Base-by-base conservation (phyloP, 2,888 invertebrate genomes). In the Pogonocherus hispidulus region DNA sequence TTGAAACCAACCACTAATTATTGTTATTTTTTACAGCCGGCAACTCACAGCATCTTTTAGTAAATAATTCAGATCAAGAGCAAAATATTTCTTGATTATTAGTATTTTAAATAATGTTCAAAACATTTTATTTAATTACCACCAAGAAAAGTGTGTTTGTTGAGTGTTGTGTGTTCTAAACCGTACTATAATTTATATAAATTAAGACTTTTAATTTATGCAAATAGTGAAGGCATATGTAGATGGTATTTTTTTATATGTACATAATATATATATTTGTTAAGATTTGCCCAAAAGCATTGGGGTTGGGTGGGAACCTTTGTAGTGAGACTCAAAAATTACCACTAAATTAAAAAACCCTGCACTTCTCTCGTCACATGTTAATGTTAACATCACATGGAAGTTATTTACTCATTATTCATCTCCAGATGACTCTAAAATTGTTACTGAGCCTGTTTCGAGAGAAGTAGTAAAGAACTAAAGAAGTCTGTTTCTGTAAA, bases 1-100 rank as follows among this genome's bases (percentile, higher is more conserved):
- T n/a, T 32, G 9, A 32, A 1, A 27, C 27, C 8, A 11, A 32
- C 32, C 11, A 32, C 32, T 32, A 32, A 32, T 32, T 19, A 59
- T 60, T 59, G 14, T 56, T 71, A 57, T 70, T 71, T 67, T 60
- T 71, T 68, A 57, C 76, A 78, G 63, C 79, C 63, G 77, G 75
- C 41, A 79, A 78, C 57, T 71, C 77, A 16, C 72, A 74, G 66
- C 74, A 74, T 47, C 73, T 79, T 16, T 70, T 79, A 66, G 71
- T 76, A 37, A 77, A 77, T 35, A 67, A 66, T 54, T 60, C 66
- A n/a, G 75, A 73, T 41, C 75, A 69, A 16, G 76, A 77, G 20
- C 67, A 67, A 44, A 75, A 63, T 60, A 69, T 70, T 69, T 72
- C 76, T 70, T 77, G 77, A 77, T 75, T 67, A 57, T 54, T 74